These are phyloP conservation scores for Rhodinocichla rosea DNA, from an alignment of 2,113 vertebrate genomes.

Conservation along the genomic window DNA sequence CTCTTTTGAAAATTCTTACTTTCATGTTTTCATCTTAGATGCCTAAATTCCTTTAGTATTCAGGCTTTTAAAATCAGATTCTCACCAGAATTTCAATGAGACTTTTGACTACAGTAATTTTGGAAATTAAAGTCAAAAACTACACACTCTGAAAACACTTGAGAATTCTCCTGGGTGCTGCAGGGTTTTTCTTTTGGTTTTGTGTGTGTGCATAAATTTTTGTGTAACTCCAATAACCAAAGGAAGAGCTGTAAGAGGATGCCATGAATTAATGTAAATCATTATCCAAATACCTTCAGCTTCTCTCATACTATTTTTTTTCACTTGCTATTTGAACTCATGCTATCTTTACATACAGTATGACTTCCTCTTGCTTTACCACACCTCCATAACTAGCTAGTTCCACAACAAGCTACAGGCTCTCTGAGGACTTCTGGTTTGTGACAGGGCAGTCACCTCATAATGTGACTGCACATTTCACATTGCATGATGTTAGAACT, in stretches of 20 bases:
- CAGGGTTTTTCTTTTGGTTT: no score
- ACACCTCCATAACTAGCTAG: background rate
- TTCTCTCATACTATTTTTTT: background rate
- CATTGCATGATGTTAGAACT: background rate
- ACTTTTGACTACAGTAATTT: background rate
- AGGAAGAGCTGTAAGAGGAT: background rate
- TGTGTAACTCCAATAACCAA: background rate
- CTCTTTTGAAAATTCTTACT: background rate
- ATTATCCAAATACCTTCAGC: background rate
- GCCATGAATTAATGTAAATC: background rate
- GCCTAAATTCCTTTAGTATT: background rate
- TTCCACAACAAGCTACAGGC: background rate
- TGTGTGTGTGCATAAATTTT: background rate
- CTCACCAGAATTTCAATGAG: background rate
- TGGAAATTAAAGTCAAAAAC: background rate
- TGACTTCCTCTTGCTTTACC: background rate
- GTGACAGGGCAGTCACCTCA: background rate
- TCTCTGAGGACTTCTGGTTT: background rate
- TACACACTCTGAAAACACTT: background rate
- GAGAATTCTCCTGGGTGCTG: background rate
- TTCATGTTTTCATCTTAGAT: background rate
- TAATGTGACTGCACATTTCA: background rate
- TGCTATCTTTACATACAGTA: background rate
- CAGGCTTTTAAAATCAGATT: background rate
- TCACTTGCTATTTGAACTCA: background rate